A percentile compares a stretch with the other conserved stretches of the same genome.
Conservation (phyloP, 2,797 vertebrate genomes). For the Erpetoichthys calabaricus region DNA sequence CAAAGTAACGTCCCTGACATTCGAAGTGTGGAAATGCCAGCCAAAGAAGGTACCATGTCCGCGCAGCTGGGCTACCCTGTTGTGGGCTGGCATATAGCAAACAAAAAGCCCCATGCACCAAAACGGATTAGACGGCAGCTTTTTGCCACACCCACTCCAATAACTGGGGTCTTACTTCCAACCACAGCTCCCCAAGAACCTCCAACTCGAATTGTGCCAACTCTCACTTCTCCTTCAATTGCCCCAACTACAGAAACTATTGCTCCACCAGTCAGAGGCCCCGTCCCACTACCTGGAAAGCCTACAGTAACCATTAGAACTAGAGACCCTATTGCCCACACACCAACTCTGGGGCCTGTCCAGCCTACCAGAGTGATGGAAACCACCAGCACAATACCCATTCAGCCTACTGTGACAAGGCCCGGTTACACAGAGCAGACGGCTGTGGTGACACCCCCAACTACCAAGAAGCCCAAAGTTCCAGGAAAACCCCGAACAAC, state of each 20-base stretch:
- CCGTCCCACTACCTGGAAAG: constrained; percentile 75
- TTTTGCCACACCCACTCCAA: constrained; percentile 72
- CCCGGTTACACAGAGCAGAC: constrained; percentile 72
- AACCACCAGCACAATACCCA: constrained; percentile 57
- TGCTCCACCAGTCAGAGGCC: constrained; percentile 75
- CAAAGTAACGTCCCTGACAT: constrained; percentile 83
- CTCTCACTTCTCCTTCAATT: constrained; percentile 81
- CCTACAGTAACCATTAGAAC: constrained; percentile 74
- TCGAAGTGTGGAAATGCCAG: constrained; percentile 71
- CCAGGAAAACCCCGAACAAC: constrained; percentile 59
- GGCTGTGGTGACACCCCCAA: constrained; percentile 66
- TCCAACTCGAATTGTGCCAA: constrained; percentile 73
- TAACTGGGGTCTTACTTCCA: constrained; percentile 69
- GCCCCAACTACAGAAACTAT: constrained; percentile 74
- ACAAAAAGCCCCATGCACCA: constrained; percentile 82
- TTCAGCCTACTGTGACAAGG: constrained; percentile 75
- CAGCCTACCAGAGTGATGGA: constrained; percentile 79
- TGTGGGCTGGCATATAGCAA: constrained; percentile 95
- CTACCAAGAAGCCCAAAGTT: constrained; percentile 60
- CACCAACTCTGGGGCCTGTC: constrained; percentile 72
- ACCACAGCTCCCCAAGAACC: constrained; percentile 74
- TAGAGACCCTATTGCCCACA: constrained; percentile 76
- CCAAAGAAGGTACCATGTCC: constrained; percentile 87
- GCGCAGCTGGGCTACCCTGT: constrained; percentile 85
- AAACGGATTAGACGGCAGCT: constrained; percentile 79